These are phyloP conservation scores for Papilio demoleus DNA, from an alignment of 2,888 invertebrate genomes.

Conservation along the genomic window DNA sequence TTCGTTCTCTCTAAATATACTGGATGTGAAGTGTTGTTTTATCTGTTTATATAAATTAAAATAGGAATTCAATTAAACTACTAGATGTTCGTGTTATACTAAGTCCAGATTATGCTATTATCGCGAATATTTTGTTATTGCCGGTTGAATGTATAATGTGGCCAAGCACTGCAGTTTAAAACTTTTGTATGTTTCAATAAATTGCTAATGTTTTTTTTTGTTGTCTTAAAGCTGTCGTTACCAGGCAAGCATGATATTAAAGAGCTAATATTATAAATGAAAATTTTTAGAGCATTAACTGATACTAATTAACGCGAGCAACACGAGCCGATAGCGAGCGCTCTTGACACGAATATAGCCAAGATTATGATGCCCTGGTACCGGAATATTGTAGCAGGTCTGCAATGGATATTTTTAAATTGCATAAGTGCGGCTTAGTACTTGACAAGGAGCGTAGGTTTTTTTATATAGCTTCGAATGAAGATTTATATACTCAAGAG, in stretches of 20 bases:
- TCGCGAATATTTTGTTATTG: no score
- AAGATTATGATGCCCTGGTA: slow-evolving; percentile 14
- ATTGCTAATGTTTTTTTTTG: no score
- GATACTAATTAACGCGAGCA: slow-evolving; percentile 36
- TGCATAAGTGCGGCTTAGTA: background rate
- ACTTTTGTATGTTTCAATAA: no score
- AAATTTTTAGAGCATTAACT: slow-evolving; percentile 38
- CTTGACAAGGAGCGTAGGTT: background rate
- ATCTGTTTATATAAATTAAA: no score
- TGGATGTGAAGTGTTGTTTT: background rate
- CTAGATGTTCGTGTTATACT: slow-evolving; percentile 13
- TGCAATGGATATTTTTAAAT: slow-evolving; percentile 30
- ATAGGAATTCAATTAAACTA: no score
- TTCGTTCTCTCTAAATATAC: slow-evolving; percentile 11
- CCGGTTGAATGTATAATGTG: no score
- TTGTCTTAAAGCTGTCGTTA: background rate
- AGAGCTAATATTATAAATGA: slow-evolving; percentile 35
- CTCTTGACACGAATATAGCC: slow-evolving; percentile 37
- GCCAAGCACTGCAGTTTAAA: no score
- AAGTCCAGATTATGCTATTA: no score
- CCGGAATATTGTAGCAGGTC: slow-evolving; percentile 14
- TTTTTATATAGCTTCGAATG: no score
- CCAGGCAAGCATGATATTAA: slow-evolving; percentile 13
- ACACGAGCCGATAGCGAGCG: slow-evolving; percentile 30
- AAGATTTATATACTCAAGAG: no score